phyloP scores from a whole-genome alignment of 2,888 invertebrate genomes.

The Campaea margaritaria region DNA sequence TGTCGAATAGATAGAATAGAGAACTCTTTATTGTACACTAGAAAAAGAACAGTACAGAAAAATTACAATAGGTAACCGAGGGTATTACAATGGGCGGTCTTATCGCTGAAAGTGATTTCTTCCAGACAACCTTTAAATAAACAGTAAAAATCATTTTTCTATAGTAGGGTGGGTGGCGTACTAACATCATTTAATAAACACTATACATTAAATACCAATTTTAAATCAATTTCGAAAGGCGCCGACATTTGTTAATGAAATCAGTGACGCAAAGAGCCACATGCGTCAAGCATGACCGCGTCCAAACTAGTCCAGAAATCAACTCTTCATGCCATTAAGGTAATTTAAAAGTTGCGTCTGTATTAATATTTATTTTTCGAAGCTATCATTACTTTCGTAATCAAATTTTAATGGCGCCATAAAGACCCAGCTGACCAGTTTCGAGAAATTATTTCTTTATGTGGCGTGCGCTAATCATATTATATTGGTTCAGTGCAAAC shows the following conservation, averaged over 20 bases:
- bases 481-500: slow-evolving; percentile 43
- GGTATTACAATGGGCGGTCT: too few species aligned
- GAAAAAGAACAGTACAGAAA: too few species aligned
- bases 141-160: too few species aligned
- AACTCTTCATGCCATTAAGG: slow-evolving; percentile 14
- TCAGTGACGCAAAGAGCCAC: slow-evolving; percentile 1
- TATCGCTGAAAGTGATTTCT: too few species aligned
- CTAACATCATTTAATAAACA: too few species aligned
- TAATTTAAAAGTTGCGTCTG: slow-evolving; percentile 34
- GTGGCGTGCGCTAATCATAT: slow-evolving; percentile 33
- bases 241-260: neutral
- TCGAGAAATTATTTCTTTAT: slow-evolving; percentile 39
- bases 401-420: slow-evolving; percentile 47
- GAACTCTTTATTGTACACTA: too few species aligned
- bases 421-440: slow-evolving; percentile 39
- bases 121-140: too few species aligned
- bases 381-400: slow-evolving; percentile 52
- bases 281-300: neutral
- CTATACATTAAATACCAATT: too few species aligned
- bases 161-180: too few species aligned
- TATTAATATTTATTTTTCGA: slow-evolving; percentile 39
- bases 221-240: neutral
- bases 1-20: too few species aligned
- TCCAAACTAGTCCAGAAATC: slow-evolving; percentile 19
- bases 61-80: too few species aligned